Evolutionary conservation across 2,888 invertebrate genomes (phyloP), one percentile per base, ranked within the genome.

Genomic region (Ommatoiulus sabulosus): DNA sequence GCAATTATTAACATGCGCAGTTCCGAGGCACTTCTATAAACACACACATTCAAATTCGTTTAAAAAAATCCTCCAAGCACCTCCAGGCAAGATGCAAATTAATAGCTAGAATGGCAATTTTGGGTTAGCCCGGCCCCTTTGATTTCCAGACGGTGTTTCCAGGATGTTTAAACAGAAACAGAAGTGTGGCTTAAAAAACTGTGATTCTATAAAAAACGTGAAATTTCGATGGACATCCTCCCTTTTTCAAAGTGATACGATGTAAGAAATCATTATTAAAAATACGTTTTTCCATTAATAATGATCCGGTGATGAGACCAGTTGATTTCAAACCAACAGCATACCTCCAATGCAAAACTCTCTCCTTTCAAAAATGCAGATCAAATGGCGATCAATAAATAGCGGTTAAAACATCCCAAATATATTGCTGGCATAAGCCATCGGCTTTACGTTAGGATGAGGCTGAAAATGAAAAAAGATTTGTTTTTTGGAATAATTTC

Each of bases 401-500:
- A 46, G 84, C 89, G 95, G 95, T 94, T 95, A 95, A 93, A 96
- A 94, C 93, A 96, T 94, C 93, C 95, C 96, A 93, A 97, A 94
- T 92, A 97, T 94, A 89, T 96, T 95, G 93, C 96, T 97, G 91
- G 98, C 98, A 93, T 99, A 99, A 90, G 97, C 97, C 99, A 99
- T 99, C 90, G 99, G 98, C 94, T 97, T 97, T 90, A 99, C 97
- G 93, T 98, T 96, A 24, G 99, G 99, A 94, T 99, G 99, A 92
- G 97, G 96, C 97, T 98, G 94, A 90, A 96, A 96, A 12, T 35
- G 84, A 44, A 88, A 4, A 44, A 57, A 72, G 17, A 8, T 52
- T 52, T 4, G 15, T 8, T 35, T 35, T 35, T 35, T 52, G 15
- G 10, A 15, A 35, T 35, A 52, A 52, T 15, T 52, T 12, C 52